Evolutionary conservation across 2,797 vertebrate species (phyloP).

Genomic region (Spinibarbus caldwelli): DNA sequence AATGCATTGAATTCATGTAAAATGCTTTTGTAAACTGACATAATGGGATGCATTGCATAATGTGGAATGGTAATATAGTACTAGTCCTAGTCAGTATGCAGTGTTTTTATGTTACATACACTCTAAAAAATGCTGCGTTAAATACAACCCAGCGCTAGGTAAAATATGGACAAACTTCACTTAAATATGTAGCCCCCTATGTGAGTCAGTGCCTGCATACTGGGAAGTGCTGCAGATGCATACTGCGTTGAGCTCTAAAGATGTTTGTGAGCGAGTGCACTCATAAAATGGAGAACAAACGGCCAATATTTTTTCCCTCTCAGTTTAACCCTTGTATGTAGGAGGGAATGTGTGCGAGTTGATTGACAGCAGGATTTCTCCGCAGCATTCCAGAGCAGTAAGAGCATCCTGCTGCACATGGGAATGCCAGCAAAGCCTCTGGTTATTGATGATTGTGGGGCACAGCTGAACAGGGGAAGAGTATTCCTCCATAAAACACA

Average conservation of each 20-base stretch:
- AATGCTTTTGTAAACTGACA: not conserved
- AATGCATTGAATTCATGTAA: not conserved
- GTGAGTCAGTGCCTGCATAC: not conserved
- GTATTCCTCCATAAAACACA: no score
- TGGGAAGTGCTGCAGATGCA: not conserved
- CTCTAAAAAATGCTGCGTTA: no score
- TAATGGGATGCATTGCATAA: not conserved
- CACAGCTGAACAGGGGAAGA: slow-evolving; percentile 59
- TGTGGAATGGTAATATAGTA: not conserved
- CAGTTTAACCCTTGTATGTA: not conserved
- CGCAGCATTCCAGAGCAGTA: slow-evolving; percentile 46
- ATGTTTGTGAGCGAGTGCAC: not conserved
- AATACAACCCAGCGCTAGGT: no score
- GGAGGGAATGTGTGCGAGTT: not conserved
- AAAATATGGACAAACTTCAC: no score
- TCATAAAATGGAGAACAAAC: not conserved
- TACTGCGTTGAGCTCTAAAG: no score
- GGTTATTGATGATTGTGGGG: slow-evolving; percentile 65
- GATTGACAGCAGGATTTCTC: slow-evolving; percentile 57
- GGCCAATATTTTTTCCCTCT: not conserved
- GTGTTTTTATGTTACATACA: not conserved
- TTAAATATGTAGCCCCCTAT: not conserved
- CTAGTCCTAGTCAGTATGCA: not conserved
- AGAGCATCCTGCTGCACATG: slow-evolving; percentile 48
- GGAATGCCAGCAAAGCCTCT: slow-evolving; percentile 57